Conservation (phyloP, 64 coral and sea anemone genomes). For the Stichodactyla mertensii region DNA sequence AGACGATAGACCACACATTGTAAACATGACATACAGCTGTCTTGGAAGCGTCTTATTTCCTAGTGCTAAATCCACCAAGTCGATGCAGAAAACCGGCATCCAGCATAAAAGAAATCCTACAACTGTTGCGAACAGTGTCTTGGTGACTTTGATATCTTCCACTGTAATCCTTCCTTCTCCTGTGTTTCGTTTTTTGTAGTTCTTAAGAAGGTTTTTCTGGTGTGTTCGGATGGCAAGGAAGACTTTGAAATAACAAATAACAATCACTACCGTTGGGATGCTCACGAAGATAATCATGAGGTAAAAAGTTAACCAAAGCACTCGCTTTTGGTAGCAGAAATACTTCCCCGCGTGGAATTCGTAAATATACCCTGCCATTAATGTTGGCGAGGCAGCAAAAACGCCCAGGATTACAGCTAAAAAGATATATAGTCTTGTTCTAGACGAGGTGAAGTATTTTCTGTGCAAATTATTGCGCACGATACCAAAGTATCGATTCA, state of each 20-base stretch:
- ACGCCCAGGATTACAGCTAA: background rate
- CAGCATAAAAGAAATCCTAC: conserved; percentile 18
- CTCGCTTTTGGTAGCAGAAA: conserved; percentile 36
- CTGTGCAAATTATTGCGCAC: conserved; percentile 30
- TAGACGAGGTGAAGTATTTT: conserved; percentile 23
- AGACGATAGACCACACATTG: background rate
- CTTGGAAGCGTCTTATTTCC: background rate
- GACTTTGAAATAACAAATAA: conserved; percentile 35
- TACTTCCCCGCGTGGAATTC: conserved; percentile 54
- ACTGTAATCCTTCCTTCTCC: background rate
- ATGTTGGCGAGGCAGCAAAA: conserved; percentile 8
- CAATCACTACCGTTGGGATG: conserved; percentile 21
- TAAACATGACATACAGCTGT: conserved; percentile 8
- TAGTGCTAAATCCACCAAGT: background rate
- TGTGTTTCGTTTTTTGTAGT: background rate
- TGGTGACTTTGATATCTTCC: conserved; percentile 49
- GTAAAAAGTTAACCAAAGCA: background rate
- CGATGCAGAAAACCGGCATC: conserved; percentile 25
- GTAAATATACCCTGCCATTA: conserved; percentile 14
- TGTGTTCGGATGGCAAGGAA: conserved; percentile 31
- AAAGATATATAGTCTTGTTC: conserved; percentile 17
- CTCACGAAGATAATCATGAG: conserved; percentile 4
- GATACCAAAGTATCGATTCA: conserved; percentile 51
- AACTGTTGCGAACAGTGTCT: conserved; percentile 32
- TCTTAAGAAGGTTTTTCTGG: conserved; percentile 8